Conservation (phyloP, 2,797 vertebrate species). For the Rhyacichthys aspro region DNA sequence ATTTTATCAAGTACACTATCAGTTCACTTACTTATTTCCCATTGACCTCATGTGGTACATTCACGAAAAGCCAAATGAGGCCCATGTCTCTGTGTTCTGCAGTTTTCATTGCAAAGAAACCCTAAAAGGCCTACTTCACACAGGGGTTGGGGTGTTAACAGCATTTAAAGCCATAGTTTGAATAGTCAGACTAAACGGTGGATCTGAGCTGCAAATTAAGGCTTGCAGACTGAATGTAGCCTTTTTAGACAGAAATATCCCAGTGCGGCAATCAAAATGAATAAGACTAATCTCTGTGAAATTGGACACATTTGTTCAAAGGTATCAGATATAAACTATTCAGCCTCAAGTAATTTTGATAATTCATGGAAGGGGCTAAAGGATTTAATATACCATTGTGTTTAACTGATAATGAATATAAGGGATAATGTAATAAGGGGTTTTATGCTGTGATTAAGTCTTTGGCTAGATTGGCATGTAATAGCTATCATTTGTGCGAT, state of each 20-base stretch:
- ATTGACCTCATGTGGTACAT: too few relatives aligned
- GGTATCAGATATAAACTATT: slow-evolving; percentile 58
- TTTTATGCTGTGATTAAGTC: slow-evolving; percentile 52
- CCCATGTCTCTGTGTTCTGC: too few relatives aligned
- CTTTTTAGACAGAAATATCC: slow-evolving; percentile 17
- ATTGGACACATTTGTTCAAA: slow-evolving; percentile 64
- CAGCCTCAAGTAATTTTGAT: slow-evolving; percentile 58
- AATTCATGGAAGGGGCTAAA: slow-evolving; percentile 48
- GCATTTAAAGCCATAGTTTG: not conserved
- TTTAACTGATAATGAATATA: slow-evolving; percentile 54
- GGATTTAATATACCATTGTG: slow-evolving; percentile 58
- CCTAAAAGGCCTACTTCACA: too few relatives aligned
- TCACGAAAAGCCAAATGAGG: too few relatives aligned
- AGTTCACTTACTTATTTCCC: too few relatives aligned
- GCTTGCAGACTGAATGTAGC: not conserved
- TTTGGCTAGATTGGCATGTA: slow-evolving; percentile 44
- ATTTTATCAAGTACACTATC: too few relatives aligned
- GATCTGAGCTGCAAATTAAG: not conserved
- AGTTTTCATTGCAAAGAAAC: too few relatives aligned
- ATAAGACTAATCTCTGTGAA: slow-evolving; percentile 57
- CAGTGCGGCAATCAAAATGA: slow-evolving; percentile 45
- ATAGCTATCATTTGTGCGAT: slow-evolving; percentile 35
- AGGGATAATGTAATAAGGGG: slow-evolving; percentile 50
- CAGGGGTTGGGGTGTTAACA: not conserved
- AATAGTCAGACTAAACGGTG: too few relatives aligned